Conservation (phyloP, 2,797 vertebrate species). For the Cossypha heuglini region DNA sequence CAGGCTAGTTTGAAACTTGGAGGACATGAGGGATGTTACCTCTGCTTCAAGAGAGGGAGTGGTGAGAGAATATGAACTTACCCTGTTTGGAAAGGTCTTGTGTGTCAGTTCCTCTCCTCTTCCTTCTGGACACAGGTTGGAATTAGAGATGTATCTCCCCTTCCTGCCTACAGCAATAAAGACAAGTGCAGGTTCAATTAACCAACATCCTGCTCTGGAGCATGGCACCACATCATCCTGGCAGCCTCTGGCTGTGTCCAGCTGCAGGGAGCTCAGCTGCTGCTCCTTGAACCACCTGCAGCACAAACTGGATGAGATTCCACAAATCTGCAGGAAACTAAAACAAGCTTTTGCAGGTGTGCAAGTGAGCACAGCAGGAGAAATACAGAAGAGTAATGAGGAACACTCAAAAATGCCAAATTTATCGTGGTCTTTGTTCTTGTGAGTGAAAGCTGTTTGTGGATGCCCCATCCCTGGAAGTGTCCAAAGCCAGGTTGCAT, state of each 20-base stretch:
- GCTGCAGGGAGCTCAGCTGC: not conserved
- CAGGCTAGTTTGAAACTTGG: not conserved
- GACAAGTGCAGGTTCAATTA: not conserved
- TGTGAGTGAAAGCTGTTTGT: not conserved
- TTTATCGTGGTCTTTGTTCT: not conserved
- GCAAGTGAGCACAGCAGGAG: fast-evolving
- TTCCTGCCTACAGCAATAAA: not conserved
- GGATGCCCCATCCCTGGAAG: not conserved
- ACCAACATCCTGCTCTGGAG: not conserved
- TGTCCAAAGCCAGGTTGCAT: not conserved
- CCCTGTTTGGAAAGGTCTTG: not conserved
- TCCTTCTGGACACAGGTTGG: not conserved
- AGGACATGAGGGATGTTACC: fast-evolving
- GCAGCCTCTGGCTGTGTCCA: not conserved
- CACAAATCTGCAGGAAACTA: not conserved
- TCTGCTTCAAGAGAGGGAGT: not conserved
- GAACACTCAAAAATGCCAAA: not conserved
- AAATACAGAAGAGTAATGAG: not conserved
- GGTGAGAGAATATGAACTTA: not conserved
- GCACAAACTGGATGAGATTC: fast-evolving
- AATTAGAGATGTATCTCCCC: not conserved
- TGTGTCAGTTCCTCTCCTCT: not conserved
- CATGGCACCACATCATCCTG: not conserved
- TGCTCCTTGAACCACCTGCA: not conserved
- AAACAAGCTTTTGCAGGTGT: not conserved